Evolutionary conservation across 2,888 invertebrate species (phyloP), one percentile per base, ranked within the genome.

Genomic region (Drosophila paucipuncta): DNA sequence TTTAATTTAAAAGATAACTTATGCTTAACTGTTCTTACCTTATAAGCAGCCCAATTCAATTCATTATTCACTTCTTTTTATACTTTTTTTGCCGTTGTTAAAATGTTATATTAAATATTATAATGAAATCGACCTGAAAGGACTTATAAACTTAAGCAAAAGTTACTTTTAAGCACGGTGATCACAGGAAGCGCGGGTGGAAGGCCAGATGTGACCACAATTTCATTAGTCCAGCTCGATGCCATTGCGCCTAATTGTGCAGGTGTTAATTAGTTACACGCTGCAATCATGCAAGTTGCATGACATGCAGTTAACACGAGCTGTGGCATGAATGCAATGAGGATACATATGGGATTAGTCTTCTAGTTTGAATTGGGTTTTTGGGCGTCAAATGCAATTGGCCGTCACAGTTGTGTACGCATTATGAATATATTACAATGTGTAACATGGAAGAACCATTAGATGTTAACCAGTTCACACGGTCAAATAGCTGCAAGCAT

Each of bases 221-320:
- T 43, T 43, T 5, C 43, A 43, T 43, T 22, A 43, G 43, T 22
- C 22, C 22, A 1, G 43, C 43, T 11, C 22, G 11, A 22, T 2
- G 0, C 11, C 22, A 43, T 5, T 43, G 22, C 5, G 4, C 4
- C 22, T 39, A 39, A 39, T 39, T 39, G 39, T 18, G 9, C 18
- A 18, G 18, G 4, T 47, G 47, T 16, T 9, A 47, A 47, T 47
- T 47, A 4, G 25, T 16, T 2, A 9, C 2, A 25, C 7, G 25
- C 47, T 9, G 4, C 47, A 28, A 18, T 25, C 81, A 76, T 80
- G 77, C 61, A 80, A 76, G 63, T 68, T 76, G 35, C 43, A 39
- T 28, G 68, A 49, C 65, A 54, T 47, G n/a, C 58, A 33, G 33
- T 28, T 59, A 10, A 28, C 30, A 55, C 9, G 28, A 7, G 28